Evolutionary conservation across 2,113 vertebrate genomes (phyloP), one percentile per base, ranked within the genome.

Genomic region (Eclectus roratus): DNA sequence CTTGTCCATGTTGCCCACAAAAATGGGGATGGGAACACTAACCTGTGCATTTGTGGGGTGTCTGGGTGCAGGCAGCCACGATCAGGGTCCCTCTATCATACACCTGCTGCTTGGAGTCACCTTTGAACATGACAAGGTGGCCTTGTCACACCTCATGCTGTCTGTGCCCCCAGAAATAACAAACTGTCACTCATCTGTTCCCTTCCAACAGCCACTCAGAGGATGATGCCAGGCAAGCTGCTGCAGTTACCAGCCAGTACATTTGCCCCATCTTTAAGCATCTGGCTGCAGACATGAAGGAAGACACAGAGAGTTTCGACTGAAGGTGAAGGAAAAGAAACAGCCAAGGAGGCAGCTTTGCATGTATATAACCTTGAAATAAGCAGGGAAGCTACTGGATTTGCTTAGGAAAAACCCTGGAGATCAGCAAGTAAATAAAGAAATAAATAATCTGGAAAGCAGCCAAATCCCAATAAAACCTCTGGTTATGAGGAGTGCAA

Each of bases 171-270:
- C 13, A n/a, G 66, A 19, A 81, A 63, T 77, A 39, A 72, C 13
- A n/a, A 39, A 29, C 31, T 52, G 2, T n/a, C 8, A 6, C 43
- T 74, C 29, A 1, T 49, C 70, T 70, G 43, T 52, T 58, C 23
- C 28, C 68, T 84, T 49, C 44, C 61, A 79, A 55, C 92, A 98
- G 97, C 80, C 41, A 0, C 69, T 95, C 78, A 0, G 93, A 88
- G 37, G 92, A 49, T 7, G 95, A 96, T 39, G 96, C 96, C 91
- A 65, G 77, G 61, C 95, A 96, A 41, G 96, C 95, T n/a, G 85
- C 95, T 80, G 84, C 94, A 19, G 4, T 82, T 11, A 56, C 58
- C 85, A 82, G 95, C 92, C 94, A 85, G 74, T 91, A 71, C 1
- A 0, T 97, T 44, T 97, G 97, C 24, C 92, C 87, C 41, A 17